Base-by-base conservation (phyloP, 1,140 invertebrate genomes). In the Geopemphigus sp. region DNA sequence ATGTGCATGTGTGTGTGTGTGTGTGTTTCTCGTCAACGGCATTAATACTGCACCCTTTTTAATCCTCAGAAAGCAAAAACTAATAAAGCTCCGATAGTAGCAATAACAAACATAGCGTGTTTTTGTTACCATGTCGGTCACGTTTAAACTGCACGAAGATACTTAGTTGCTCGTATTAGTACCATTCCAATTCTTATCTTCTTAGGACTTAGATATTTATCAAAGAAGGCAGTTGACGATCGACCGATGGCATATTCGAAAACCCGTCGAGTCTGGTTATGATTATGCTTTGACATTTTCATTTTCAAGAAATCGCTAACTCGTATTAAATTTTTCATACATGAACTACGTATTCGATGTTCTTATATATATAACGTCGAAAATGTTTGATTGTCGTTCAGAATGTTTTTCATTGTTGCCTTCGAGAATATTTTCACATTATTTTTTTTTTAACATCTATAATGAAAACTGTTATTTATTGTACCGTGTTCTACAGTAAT, bases 61-160 rank as follows among this genome's bases (percentile, higher is more conserved):
- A 54, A 72, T 54, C 47, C 68, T 10, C 8, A n/a, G 10, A 29
- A 29, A 54, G 15, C 17, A 72, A 54, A 72, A 72, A 53, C 66
- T 50, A 66, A 26, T 68, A 72, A 72, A 54, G 45, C 54, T 8
- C 47, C 47, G 5, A 72, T 26, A 19, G 66, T 12, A 19, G 22
- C 15, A 19, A 72, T 72, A 54, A 72, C 68, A 53, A 54, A 72
- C 24, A 54, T 10, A 2, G 10, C 17, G 68, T 26, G 8, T 53
- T 70, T 50, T 70, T 24, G 47, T 72, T 72, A 72, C 50, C 68
- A 72, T 72, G 26, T 72, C 17, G 50, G 17, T 72, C 68, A 72
- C 68, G 68, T 54, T 72, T 29, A 29, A 32, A 29, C 29, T 5
- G 47, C 4, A 53, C 24, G 15, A 3, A 22, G 12, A 10, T 4